phyloP scores from a whole-genome alignment of 2,113 vertebrate species.

The Amphilophus citrinellus region DNA sequence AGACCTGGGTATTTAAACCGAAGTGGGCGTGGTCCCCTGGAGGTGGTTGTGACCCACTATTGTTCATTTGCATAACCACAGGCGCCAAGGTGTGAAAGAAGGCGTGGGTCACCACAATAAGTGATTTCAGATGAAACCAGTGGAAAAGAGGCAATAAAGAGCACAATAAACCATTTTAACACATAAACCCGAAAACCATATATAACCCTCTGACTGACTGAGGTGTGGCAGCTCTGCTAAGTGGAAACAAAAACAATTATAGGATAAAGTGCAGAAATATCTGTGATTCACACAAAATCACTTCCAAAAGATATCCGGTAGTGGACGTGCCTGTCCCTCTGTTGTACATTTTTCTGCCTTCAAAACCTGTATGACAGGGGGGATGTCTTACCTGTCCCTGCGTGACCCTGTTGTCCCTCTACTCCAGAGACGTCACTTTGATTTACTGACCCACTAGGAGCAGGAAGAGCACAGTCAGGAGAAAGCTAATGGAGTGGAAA shows the following conservation, averaged over 20 bases:
- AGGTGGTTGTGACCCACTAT: too few relatives aligned
- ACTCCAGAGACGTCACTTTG: slow-evolving; percentile 55
- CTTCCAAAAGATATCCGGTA: background rate
- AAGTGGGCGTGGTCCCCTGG: too few relatives aligned
- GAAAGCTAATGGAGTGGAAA: slow-evolving; percentile 71
- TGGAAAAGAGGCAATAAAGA: background rate
- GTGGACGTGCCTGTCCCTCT: background rate
- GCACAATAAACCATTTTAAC: background rate
- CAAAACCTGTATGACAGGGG: background rate
- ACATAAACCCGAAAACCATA: too few relatives aligned
- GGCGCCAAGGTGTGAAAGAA: too few relatives aligned
- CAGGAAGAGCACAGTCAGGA: slow-evolving; percentile 67
- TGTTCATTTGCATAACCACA: too few relatives aligned
- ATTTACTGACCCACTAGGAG: slow-evolving; percentile 62
- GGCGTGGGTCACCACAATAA: too few relatives aligned
- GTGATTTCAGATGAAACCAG: too few relatives aligned
- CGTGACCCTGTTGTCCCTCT: slow-evolving; percentile 32
- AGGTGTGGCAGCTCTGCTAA: background rate
- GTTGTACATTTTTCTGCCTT: slow-evolving; percentile 12
- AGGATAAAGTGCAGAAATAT: background rate
- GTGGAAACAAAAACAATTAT: background rate
- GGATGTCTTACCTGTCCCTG: slow-evolving; percentile 52
- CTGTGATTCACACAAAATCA: background rate
- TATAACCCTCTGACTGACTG: background rate
- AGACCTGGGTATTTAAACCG: too few relatives aligned